These are phyloP conservation scores for Helicoverpa zea DNA, from an alignment of 1,140 invertebrate genomes.

Conservation along the genomic window DNA sequence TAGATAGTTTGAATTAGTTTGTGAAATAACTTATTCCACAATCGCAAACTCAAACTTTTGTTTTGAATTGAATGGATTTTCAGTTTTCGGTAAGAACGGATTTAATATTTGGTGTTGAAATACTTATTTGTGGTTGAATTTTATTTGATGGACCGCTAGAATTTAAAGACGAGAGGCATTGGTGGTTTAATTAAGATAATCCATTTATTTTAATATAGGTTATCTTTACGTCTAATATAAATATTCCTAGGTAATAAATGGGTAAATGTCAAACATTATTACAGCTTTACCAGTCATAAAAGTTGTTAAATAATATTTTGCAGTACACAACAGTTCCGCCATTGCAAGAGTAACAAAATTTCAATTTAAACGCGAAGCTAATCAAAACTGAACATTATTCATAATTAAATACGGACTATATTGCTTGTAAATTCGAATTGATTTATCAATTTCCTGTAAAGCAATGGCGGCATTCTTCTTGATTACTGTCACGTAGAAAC, in stretches of 20 bases:
- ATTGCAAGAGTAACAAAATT: too few species aligned
- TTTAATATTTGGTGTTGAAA: conserved; percentile 17
- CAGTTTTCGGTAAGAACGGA: conserved; percentile 15
- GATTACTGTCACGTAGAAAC: conserved; percentile 70
- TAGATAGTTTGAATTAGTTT: conserved; percentile 38
- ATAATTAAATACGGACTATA: not conserved
- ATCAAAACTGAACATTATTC: not conserved
- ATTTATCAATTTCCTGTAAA: conserved; percentile 57
- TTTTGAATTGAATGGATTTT: conserved; percentile 34
- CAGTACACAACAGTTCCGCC: not conserved
- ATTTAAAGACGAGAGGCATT: not conserved
- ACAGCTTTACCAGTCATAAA: too few species aligned
- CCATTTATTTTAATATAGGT: not conserved
- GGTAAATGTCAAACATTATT: too few species aligned
- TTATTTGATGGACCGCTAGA: not conserved
- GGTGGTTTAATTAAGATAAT: not conserved
- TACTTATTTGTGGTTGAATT: conserved; percentile 26
- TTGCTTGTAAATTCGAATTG: conserved; percentile 31
- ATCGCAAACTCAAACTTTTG: conserved; percentile 15
- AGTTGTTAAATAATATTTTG: too few species aligned
- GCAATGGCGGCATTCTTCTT: conserved; percentile 50
- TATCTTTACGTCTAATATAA: too few species aligned
- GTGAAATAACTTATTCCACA: conserved; percentile 17
- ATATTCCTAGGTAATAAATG: not conserved
- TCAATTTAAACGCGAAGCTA: too few species aligned